phyloP scores from a whole-genome alignment of 2,888 invertebrate genomes.

The Ryuthela nishihirai region DNA sequence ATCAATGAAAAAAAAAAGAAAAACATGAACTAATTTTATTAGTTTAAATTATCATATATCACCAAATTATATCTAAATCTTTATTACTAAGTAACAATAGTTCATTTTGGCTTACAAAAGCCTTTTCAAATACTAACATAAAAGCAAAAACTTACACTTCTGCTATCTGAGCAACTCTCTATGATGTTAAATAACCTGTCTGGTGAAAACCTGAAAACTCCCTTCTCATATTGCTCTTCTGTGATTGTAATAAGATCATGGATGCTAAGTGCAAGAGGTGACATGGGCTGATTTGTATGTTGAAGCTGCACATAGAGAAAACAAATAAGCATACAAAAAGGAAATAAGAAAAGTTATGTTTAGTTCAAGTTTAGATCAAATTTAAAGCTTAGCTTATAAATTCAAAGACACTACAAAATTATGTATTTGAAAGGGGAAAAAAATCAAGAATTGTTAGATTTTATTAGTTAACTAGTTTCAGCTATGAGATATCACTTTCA shows the following conservation, averaged over 20 bases:
- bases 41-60: not conserved
- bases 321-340: too few species aligned
- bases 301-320: constrained; percentile 17
- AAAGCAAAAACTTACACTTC: constrained; percentile 23
- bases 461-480: too few species aligned
- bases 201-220: constrained; percentile 7
- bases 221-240: constrained; percentile 28
- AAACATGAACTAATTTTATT: not conserved
- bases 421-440: too few species aligned
- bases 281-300: not conserved
- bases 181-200: constrained; percentile 34
- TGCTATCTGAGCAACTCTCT: constrained; percentile 24
- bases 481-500: too few species aligned
- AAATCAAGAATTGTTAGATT: too few species aligned
- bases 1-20: too few species aligned
- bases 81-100: too few species aligned
- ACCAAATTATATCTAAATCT: not conserved
- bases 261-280: constrained; percentile 7
- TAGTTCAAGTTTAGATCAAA: too few species aligned
- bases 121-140: not conserved
- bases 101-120: too few species aligned
- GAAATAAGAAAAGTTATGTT: too few species aligned
- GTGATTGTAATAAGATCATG: constrained; percentile 26
- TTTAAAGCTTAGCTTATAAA: too few species aligned
- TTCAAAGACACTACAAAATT: too few species aligned